Evolutionary conservation across 2,797 vertebrate genomes (phyloP).

Genomic region (Pangasius mekongensis): DNA sequence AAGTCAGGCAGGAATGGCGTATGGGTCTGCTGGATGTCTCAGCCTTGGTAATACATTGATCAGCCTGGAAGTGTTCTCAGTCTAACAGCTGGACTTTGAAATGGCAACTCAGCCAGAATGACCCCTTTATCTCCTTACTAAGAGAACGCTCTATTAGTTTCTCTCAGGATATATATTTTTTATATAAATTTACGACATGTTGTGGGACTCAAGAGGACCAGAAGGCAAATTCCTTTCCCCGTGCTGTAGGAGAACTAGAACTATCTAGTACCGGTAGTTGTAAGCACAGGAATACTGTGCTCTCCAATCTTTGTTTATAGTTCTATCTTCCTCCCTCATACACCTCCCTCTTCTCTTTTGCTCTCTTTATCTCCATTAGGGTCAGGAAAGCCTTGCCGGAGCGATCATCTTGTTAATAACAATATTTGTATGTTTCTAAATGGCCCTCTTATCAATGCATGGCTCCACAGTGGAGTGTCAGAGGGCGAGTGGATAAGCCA

Average conservation of each 20-base stretch:
- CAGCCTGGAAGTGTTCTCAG: conserved; percentile 46
- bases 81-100: conserved; percentile 48
- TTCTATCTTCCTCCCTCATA: neutral
- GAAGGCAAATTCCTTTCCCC: neutral
- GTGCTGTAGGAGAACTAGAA: neutral
- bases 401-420: conserved; percentile 45
- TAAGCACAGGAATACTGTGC: conserved; percentile 1
- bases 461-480: conserved; percentile 26
- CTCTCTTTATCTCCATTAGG: conserved; percentile 28
- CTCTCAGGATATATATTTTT: conserved; percentile 1
- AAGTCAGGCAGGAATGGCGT: conserved; percentile 32
- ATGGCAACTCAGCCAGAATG: conserved; percentile 47
- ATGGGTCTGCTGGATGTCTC: conserved; percentile 45
- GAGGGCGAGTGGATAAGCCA: conserved; percentile 21
- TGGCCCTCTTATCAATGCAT: conserved; percentile 38
- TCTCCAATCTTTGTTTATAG: neutral
- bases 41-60: conserved; percentile 51
- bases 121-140: conserved; percentile 48
- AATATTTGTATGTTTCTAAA: conserved; percentile 57
- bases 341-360: conserved; percentile 10
- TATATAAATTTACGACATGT: conserved; percentile 27
- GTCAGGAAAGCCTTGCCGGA: conserved; percentile 31
- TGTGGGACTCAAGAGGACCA: conserved; percentile 26
- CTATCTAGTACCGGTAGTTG: neutral
- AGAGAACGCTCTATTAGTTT: conserved; percentile 38